Conservation (phyloP, 2,888 invertebrate genomes). For the Drosophila nigricruria region DNA sequence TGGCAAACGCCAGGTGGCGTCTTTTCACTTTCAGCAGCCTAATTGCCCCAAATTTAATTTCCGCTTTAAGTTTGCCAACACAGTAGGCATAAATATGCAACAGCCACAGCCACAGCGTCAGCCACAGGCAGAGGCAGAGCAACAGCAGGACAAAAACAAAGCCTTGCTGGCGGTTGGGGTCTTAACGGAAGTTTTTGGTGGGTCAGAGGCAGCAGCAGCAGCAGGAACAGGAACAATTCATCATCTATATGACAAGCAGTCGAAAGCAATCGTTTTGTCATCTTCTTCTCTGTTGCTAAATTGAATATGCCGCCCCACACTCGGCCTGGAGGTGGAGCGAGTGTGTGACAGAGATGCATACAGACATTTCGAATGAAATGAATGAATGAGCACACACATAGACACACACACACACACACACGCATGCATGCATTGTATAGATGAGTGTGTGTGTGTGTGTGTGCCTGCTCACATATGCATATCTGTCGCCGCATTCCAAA, state of each 20-base stretch:
- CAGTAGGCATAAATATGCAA: slow-evolving; percentile 68
- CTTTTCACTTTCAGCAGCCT: slow-evolving; percentile 52
- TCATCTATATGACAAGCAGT: slow-evolving; percentile 82
- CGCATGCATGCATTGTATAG: slow-evolving; percentile 34
- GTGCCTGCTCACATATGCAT: slow-evolving; percentile 67
- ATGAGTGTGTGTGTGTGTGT: slow-evolving; percentile 26
- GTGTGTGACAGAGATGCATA: slow-evolving; percentile 39
- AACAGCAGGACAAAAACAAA: slow-evolving; percentile 47
- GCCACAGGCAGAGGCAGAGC: slow-evolving; percentile 1
- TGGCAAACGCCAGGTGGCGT: slow-evolving; percentile 27
- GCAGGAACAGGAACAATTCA: slow-evolving; percentile 79
- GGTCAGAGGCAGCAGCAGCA: slow-evolving; percentile 25
- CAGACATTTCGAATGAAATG: slow-evolving; percentile 66
- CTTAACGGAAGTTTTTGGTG: slow-evolving; percentile 32
- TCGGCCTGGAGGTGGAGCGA: background rate
- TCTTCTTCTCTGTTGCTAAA: slow-evolving; percentile 84
- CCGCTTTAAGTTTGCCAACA: slow-evolving; percentile 69
- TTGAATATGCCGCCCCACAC: slow-evolving; percentile 80
- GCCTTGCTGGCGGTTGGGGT: slow-evolving; percentile 24
- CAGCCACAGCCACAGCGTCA: slow-evolving; percentile 29
- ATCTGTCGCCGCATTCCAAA: slow-evolving; percentile 77
- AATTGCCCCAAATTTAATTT: slow-evolving; percentile 77
- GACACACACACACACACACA: slow-evolving; percentile 28
- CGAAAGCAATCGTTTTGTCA: slow-evolving; percentile 85
- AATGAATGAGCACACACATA: slow-evolving; percentile 70